These are phyloP conservation scores for Caenorhabditis tropicalis DNA, from an alignment of 1,140 invertebrate species.

Conservation along the genomic window DNA sequence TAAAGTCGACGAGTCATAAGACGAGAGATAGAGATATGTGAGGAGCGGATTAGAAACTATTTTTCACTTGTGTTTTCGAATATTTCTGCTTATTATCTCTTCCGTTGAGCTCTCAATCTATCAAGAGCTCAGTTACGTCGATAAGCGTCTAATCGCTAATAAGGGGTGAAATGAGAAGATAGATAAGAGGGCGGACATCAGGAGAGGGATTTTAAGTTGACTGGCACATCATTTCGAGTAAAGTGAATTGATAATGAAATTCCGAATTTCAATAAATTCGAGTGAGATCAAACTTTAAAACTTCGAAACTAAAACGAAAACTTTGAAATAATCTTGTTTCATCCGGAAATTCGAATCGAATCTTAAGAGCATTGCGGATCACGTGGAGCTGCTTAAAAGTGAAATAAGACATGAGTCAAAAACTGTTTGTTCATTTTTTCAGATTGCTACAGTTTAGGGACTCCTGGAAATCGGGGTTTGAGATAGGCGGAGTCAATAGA, in stretches of 20 bases:
- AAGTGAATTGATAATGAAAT: too few species aligned
- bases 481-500: too few species aligned
- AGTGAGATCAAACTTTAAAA: slow-evolving; percentile 8
- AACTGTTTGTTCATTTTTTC: too few species aligned
- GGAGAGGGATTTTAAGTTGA: too few species aligned
- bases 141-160: background rate
- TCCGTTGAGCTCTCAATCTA: background rate
- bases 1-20: background rate
- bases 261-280: background rate
- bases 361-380: background rate
- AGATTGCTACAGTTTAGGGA: too few species aligned
- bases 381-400: background rate
- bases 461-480: too few species aligned
- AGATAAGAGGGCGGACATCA: background rate
- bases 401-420: too few species aligned
- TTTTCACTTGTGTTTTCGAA: background rate
- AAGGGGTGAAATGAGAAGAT: background rate
- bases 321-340: background rate
- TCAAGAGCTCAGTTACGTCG: slow-evolving; percentile 25
- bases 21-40: background rate
- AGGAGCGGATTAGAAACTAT: slow-evolving; percentile 36
- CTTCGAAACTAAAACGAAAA: background rate
- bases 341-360: slow-evolving; percentile 6
- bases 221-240: too few species aligned
- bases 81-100: background rate